A percentile compares a stretch with the other conserved stretches of the same genome.
phyloP scores from a whole-genome alignment of 2,888 invertebrate species.

The Tanypteryx hageni region DNA sequence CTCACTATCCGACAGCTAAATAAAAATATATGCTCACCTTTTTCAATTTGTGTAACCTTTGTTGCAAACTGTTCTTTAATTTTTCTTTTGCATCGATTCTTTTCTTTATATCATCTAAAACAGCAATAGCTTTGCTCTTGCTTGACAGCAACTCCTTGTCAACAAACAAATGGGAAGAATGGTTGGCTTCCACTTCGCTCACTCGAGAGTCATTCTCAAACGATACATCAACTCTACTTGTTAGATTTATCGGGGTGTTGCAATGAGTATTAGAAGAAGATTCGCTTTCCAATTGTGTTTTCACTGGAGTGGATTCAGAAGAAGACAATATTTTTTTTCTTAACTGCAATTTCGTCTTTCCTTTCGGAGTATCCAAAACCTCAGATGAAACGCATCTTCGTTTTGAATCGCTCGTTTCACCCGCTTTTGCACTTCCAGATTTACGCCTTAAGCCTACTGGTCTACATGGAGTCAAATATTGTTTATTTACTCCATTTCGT shows the following conservation, averaged over 20 bases:
- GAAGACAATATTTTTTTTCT: conserved; percentile 23
- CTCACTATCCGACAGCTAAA: too few species aligned
- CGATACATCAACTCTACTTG: background rate
- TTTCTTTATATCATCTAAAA: conserved; percentile 45
- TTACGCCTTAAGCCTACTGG: conserved; percentile 49
- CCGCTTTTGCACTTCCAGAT: conserved; percentile 40
- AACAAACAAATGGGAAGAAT: background rate
- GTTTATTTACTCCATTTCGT: background rate
- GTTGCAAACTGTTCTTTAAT: conserved; percentile 43
- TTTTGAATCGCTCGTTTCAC: conserved; percentile 43
- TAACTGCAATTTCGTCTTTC: background rate
- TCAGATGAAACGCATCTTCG: background rate
- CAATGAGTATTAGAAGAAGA: background rate
- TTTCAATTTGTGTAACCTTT: conserved; percentile 29
- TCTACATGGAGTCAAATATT: conserved; percentile 48
- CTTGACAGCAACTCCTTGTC: background rate
- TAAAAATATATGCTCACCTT: conserved; percentile 4
- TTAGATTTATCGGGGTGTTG: background rate
- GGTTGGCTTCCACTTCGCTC: background rate
- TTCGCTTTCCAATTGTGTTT: background rate
- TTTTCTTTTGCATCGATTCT: conserved; percentile 49
- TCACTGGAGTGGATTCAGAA: background rate
- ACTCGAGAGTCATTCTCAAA: background rate
- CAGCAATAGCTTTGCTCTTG: background rate
- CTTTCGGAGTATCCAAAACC: conserved; percentile 29